Conservation (phyloP, 1,140 invertebrate genomes). For the Adelges cooleyi region DNA sequence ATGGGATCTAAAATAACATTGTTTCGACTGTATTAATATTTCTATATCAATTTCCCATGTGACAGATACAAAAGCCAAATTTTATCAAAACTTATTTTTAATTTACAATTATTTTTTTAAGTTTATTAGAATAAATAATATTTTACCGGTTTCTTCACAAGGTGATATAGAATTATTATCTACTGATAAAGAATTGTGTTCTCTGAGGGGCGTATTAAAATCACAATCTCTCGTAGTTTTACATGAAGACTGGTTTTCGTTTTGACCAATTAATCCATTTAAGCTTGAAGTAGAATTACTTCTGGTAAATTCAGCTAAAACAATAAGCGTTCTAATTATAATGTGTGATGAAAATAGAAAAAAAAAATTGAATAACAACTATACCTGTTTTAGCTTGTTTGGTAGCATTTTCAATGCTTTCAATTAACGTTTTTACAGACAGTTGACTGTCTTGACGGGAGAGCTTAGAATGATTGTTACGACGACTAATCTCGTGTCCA, state of each 20-base stretch:
- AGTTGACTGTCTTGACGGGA: conserved; percentile 60
- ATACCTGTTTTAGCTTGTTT: conserved; percentile 63
- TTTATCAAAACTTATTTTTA: too few species aligned
- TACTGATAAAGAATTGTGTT: conserved; percentile 33
- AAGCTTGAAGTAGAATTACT: conserved; percentile 47
- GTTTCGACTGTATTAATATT: too few species aligned
- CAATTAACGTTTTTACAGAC: conserved; percentile 78
- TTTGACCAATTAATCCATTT: conserved; percentile 42
- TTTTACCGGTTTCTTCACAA: conserved; percentile 21
- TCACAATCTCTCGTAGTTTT: conserved; percentile 21
- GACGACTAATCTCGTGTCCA: conserved; percentile 35
- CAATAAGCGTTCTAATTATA: not conserved
- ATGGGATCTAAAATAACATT: conserved; percentile 20
- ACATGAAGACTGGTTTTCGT: conserved; percentile 31
- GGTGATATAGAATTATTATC: conserved; percentile 10
- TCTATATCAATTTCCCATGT: too few species aligned
- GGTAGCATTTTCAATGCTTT: conserved; percentile 78
- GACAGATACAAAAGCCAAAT: too few species aligned
- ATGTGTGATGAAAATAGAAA: not conserved
- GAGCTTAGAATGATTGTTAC: conserved; percentile 42
- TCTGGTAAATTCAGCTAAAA: conserved; percentile 37
- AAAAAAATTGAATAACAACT: conserved; percentile 30
- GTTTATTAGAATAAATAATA: too few species aligned
- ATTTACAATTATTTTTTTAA: too few species aligned
- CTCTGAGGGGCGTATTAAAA: conserved; percentile 36